Base-by-base conservation (phyloP, 2,888 invertebrate genomes). In the Lordiphosa andalusiaca region DNA sequence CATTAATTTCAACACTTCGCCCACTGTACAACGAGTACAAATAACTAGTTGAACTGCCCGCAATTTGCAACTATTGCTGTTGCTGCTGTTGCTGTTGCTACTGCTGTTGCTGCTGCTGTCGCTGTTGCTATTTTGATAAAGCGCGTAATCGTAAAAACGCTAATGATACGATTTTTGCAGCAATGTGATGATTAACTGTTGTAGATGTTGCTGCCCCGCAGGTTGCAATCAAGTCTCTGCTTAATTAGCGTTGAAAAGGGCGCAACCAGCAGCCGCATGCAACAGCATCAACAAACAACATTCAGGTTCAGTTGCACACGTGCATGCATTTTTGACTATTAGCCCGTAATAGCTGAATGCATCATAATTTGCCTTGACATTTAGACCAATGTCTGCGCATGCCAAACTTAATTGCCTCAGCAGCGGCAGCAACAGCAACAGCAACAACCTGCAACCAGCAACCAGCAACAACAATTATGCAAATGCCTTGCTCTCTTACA, bases 331-430 rank as follows among this genome's bases (percentile, higher is more conserved):
- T 76, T 74, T 74, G 84, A 76, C 85, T 76, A 76, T 76, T 76
- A 76, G 76, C 73, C 10, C 68, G 67, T 76, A 76, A 76, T 76
- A 84, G 83, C 76, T 77, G 71, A 84, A 84, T 71, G 73, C 85
- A 85, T 83, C 78, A 78, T 78, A 83, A 78, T 78, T 85, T 85
- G 66, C 78, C 81, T 80, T 78, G 78, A 85, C 78, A 78, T 85
- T 78, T 78, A 78, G 85, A 72, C 81, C 76, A 84, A 84, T 82
- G 84, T 81, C 84, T 76, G 84, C 67, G 81, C 78, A 78, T 85
- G 78, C 84, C 81, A 65, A 69, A 83, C 62, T 65, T 80, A 78
- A 78, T 78, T 78, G 78, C 78, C 66, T 65, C 76, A 46, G 10
- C 60, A 67, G n/a, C 70, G 44, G 6, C 59, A 47, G 21, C 58